Conservation (phyloP, 2,797 vertebrate species). For the Emydoidea blandingii region DNA sequence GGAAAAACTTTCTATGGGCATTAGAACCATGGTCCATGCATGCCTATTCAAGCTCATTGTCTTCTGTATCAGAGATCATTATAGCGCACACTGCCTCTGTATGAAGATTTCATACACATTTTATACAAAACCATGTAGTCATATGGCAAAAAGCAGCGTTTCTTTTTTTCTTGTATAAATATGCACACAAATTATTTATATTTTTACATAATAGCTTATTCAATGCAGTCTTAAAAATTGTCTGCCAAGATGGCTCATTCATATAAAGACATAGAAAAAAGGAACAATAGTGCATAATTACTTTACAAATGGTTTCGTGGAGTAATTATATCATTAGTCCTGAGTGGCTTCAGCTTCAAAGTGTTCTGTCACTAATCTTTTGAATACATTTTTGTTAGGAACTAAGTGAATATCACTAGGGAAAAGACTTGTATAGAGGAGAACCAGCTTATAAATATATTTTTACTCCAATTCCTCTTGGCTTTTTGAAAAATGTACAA, state of each 20-base stretch:
- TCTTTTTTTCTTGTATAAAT: conserved; percentile 17
- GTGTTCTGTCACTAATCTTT: conserved; percentile 13
- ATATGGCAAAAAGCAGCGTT: neutral
- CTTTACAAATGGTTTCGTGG: conserved; percentile 60
- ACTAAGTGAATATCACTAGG: neutral
- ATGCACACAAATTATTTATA: neutral
- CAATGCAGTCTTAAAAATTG: neutral
- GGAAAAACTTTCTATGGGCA: neutral
- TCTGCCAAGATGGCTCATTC: conserved; percentile 54
- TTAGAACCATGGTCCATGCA: neutral
- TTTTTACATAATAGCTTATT: conserved; percentile 17
- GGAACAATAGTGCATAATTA: conserved; percentile 64
- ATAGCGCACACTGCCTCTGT: neutral
- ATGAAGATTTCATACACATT: neutral
- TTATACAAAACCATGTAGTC: neutral
- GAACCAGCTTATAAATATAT: neutral
- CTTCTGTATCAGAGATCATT: neutral
- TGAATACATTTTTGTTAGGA: conserved; percentile 26
- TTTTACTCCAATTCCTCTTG: neutral
- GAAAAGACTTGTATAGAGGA: neutral
- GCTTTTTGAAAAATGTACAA: neutral
- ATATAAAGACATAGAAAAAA: conserved; percentile 8
- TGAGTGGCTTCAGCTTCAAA: conserved; percentile 64
- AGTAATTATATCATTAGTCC: conserved; percentile 71
- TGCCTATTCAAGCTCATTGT: neutral